Evolutionary conservation across 1,140 invertebrate genomes (phyloP), one percentile per base, ranked within the genome.

Genomic region (Pogonomyrmex barbatus): DNA sequence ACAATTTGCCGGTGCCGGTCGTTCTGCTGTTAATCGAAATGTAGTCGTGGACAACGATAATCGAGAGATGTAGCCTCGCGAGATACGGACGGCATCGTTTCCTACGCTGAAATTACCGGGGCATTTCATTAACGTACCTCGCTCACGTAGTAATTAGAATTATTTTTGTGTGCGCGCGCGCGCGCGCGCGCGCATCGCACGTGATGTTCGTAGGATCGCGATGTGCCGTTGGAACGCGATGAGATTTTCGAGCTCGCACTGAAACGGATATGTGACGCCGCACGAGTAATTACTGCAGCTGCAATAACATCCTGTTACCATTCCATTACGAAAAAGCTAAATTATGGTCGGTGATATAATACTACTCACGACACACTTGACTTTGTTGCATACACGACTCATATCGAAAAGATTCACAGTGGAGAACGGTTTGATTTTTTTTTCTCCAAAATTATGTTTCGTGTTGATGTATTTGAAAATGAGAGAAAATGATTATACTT

Each of bases 1-100:
- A 90, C 89, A 88, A 90, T 90, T 90, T 90, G 89, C 89, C 78
- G 71, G 73, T 54, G 65, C 81, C n/a, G n/a, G 81, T 85, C 86
- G 71, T 33, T 75, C 67, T 62, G 60, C 86, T 58, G 86, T 88
- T 90, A 90, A 90, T 88, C 89, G 83, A 89, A 90, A 90, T 83
- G 89, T 68, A 84, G 45, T 88, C 85, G 77, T 60, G 65, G 88
- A 89, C 68, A 83, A 73, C 45, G 70, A 45, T 71, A 83, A 83
- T 83, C 68, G 47, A 83, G 62, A 68, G 68, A 47, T 45, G 79
- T 24, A 24, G 56, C 36, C 33, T 47, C 3, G 45, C 39, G 79
- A 60, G 65, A 4, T 50, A 71, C 54, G 63, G 42, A 24, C 42
- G 78, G 52, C 12, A 17, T 54, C 62, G 47, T 50, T 24, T 24